phyloP scores from a whole-genome alignment of 2,797 vertebrate genomes.

The Helostoma temminkii region DNA sequence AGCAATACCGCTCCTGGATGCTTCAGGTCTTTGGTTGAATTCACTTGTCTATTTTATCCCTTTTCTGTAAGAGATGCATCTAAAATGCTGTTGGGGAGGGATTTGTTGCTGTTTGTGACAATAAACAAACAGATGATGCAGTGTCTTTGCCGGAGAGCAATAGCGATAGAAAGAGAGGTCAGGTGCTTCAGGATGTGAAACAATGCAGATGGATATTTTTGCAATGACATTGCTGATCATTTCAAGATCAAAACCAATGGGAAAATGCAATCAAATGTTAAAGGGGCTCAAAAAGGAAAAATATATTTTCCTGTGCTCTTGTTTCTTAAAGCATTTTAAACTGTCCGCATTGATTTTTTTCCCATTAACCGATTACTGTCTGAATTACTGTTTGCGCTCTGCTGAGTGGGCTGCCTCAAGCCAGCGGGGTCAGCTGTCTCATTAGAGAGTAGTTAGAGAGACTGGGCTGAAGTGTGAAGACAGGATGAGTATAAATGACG shows the following conservation, averaged over 20 bases:
- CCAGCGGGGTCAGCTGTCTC: conserved; percentile 58
- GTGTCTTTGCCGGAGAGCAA: conserved; percentile 20
- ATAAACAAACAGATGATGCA: conserved; percentile 51
- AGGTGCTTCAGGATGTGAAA: conserved; percentile 21
- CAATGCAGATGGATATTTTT: conserved; percentile 28
- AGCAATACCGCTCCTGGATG: conserved; percentile 28
- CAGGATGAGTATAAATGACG: conserved; percentile 28
- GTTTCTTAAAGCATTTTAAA: conserved; percentile 46
- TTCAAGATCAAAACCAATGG: conserved; percentile 26
- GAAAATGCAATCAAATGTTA: conserved; percentile 38
- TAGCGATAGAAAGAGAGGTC: conserved; percentile 33
- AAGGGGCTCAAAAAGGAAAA: conserved; percentile 10
- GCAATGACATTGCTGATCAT: conserved; percentile 38
- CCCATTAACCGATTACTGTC: conserved; percentile 58
- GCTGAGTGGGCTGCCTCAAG: conserved; percentile 49
- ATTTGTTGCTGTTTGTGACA: conserved; percentile 50
- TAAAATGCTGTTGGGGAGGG: conserved; percentile 36
- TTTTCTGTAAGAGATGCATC: conserved; percentile 41
- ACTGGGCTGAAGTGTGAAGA: conserved; percentile 18
- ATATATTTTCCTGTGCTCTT: conserved; percentile 38
- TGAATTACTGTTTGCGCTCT: conserved; percentile 43
- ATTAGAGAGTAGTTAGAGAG: conserved; percentile 51
- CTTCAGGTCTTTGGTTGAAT: conserved; percentile 58
- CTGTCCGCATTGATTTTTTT: conserved; percentile 48
- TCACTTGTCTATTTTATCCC: conserved; percentile 52